Conservation (phyloP, 2,888 invertebrate species). For the Eilema sororculum region DNA sequence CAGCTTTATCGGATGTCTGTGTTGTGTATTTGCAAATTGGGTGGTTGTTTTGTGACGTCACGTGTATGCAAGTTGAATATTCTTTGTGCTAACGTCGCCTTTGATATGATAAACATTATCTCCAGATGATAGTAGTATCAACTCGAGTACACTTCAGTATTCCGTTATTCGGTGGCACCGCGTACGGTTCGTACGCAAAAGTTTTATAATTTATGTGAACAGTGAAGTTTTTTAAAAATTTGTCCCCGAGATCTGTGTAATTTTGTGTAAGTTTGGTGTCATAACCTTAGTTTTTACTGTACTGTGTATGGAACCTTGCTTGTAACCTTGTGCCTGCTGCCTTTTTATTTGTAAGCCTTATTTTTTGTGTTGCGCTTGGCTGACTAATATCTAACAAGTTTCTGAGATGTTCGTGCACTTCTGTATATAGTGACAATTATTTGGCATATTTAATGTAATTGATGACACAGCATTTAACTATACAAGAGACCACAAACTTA, state of each 20-base stretch:
- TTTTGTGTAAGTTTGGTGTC: conserved; percentile 38
- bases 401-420: conserved; percentile 12
- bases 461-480: conserved; percentile 16
- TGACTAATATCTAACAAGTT: conserved; percentile 18
- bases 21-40: conserved; percentile 68
- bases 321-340: conserved; percentile 39
- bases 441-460: not conserved
- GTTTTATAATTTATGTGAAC: conserved; percentile 49
- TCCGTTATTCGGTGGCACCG: conserved; percentile 51
- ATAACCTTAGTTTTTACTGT: conserved; percentile 52
- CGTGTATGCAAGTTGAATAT: conserved; percentile 69
- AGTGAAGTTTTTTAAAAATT: conserved; percentile 41
- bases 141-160: conserved; percentile 54
- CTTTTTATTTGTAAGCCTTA: conserved; percentile 29
- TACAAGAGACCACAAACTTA: not conserved
- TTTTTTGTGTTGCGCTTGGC: conserved; percentile 18
- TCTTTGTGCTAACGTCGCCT: conserved; percentile 70
- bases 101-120: conserved; percentile 81
- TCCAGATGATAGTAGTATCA: conserved; percentile 70
- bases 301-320: conserved; percentile 34
- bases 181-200: conserved; percentile 51
- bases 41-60: conserved; percentile 78
- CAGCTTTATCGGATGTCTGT: conserved; percentile 61
- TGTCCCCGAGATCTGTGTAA: conserved; percentile 43
- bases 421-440: conserved; percentile 13